These are phyloP conservation scores for Takifugu ocellatus DNA, from an alignment of 2,797 vertebrate species.

Conservation along the genomic window DNA sequence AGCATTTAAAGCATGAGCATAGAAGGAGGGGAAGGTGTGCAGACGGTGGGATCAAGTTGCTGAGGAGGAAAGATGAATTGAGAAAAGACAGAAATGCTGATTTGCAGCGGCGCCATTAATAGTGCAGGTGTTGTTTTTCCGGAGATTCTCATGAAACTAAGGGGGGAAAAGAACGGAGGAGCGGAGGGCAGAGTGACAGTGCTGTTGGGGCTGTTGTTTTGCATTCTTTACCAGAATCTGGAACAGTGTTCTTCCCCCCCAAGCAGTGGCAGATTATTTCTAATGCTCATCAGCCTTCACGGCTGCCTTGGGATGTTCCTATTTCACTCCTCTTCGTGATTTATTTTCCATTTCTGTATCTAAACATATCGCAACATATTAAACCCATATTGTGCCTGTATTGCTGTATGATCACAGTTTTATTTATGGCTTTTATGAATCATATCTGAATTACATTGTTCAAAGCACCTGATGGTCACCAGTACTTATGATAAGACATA, in stretches of 20 bases:
- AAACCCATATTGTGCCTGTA: too few species aligned
- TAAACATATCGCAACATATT: too few species aligned
- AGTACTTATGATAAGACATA: too few species aligned
- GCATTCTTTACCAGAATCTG: slow-evolving; percentile 50
- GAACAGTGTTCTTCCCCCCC: slow-evolving; percentile 27
- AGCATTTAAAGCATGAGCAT: slow-evolving; percentile 35
- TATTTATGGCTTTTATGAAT: too few species aligned
- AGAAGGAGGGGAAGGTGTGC: slow-evolving; percentile 26
- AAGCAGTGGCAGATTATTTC: slow-evolving; percentile 50
- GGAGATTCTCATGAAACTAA: slow-evolving; percentile 22
- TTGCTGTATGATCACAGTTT: too few species aligned
- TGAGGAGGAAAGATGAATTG: slow-evolving; percentile 39
- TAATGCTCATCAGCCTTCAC: slow-evolving; percentile 56
- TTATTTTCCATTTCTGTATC: too few species aligned
- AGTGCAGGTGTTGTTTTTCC: slow-evolving; percentile 45
- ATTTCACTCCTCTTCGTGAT: slow-evolving; percentile 4
- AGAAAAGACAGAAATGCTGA: slow-evolving; percentile 29
- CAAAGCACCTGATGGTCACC: too few species aligned
- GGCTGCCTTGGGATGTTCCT: slow-evolving; percentile 13
- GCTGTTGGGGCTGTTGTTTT: slow-evolving; percentile 43
- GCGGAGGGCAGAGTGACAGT: slow-evolving; percentile 6
- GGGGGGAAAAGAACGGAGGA: neutral
- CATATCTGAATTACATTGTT: too few species aligned
- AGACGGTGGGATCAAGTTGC: slow-evolving; percentile 54
- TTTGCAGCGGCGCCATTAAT: slow-evolving; percentile 16